Base-by-base conservation (phyloP, 2,113 vertebrate genomes). In the Epinephelus lanceolatus region DNA sequence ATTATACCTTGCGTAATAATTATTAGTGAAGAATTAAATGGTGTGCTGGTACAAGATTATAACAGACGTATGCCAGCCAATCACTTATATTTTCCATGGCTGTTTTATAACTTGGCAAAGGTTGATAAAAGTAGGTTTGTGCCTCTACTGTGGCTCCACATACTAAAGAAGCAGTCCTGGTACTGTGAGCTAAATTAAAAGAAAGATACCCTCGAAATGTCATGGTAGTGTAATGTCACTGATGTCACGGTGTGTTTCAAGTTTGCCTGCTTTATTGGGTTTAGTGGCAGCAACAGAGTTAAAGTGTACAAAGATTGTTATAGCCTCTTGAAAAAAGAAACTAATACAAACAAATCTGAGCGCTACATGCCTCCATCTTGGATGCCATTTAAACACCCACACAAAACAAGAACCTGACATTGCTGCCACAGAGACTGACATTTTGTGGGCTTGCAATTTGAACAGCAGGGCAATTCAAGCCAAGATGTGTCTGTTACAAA, bases 381-480 rank as follows among this genome's bases (percentile, higher is more conserved):
- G 57, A 78, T 72, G 76, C 80, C 81, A 76, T 86, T 80, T 70
- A 80, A 79, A 88, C 73, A 59, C 78, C 65, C 80, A 69, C 68
- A 84, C 65, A 18, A 71, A 82, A 69, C 61, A 76, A 71, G 60
- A 81, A 68, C 62, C 78, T 59, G 78, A 84, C 85, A 62, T 40
- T 9, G 66, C 53, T 47, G 81, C 65, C 33, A 61, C 23, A 53
- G 15, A 81, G 60, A 57, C 68, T 81, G 65, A 86, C 89, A 86
- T 85, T 88, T 87, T 57, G 63, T 55, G 19, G 51, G 63, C 85
- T 84, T 55, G 68, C 65, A 77, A 77, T 81, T 74, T 81, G 40
- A 86, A 83, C 71, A 88, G 83, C 76, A 68, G 69, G 80, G 62
- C 52, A 86, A 81, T 83, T 69, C 42, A 62, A 85, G 33, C 60